phyloP scores from a whole-genome alignment of 2,888 invertebrate species.

The Leucophenga montana region DNA sequence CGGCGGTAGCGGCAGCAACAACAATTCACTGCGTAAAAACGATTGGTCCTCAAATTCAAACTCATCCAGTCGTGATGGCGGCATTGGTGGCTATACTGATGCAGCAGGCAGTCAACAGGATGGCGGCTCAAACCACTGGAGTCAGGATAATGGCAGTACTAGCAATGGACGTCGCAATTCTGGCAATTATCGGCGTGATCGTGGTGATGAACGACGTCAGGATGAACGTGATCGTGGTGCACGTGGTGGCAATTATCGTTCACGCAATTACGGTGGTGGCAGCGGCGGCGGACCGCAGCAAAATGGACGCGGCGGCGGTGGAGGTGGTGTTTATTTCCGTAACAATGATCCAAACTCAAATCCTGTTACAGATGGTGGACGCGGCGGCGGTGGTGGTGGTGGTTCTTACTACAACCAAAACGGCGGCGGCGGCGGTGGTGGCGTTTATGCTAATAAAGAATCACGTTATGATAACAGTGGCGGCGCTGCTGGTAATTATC shows the following conservation, averaged over 20 bases:
- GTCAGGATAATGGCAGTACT: conserved; percentile 49
- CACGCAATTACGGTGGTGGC: conserved; percentile 62
- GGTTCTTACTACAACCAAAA: conserved; percentile 57
- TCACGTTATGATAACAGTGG: conserved; percentile 63
- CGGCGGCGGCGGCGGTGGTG: conserved; percentile 52
- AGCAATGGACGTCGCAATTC: conserved; percentile 59
- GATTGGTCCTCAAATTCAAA: conserved; percentile 48
- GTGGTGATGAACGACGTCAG: conserved; percentile 41
- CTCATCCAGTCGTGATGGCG: conserved; percentile 45
- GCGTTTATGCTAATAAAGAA: conserved; percentile 57
- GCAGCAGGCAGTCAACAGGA: conserved; percentile 47
- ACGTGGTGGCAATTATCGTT: conserved; percentile 56
- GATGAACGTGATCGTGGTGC: conserved; percentile 61
- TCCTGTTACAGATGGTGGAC: conserved; percentile 29
- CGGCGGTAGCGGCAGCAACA: conserved; percentile 50
- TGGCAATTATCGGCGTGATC: conserved; percentile 54
- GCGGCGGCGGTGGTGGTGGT: conserved; percentile 43
- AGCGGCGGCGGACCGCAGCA: conserved; percentile 57
- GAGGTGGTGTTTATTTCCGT: conserved; percentile 68
- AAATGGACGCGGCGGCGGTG: conserved; percentile 54
- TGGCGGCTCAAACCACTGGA: conserved; percentile 53
- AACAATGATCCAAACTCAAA: conserved; percentile 64
- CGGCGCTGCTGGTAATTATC: conserved; percentile 58
- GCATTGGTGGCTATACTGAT: conserved; percentile 29
- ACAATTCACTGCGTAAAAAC: conserved; percentile 54